Evolutionary conservation across 2,113 vertebrate genomes (phyloP), one percentile per base, ranked within the genome.

Genomic region (Prionailurus viverrinus): DNA sequence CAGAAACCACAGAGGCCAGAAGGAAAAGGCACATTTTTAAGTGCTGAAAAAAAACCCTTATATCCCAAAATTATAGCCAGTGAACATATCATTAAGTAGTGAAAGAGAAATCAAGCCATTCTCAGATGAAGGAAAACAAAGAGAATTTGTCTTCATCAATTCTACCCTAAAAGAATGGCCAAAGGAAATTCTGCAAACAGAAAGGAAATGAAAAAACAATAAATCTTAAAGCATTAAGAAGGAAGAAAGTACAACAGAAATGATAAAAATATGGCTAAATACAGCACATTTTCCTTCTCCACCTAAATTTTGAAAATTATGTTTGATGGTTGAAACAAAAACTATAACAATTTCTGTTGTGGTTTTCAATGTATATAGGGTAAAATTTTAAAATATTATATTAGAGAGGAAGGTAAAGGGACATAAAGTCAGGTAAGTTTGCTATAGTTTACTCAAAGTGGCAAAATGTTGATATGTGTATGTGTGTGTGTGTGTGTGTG

Each of bases 161-260:
- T 23, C 23, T 76, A 45, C 33, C 31, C 41, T 61, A 68, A 94
- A 88, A 82, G 45, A 95, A 94, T 61, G 18, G 45, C 25, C 48
- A 88, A 82, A 91, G 19, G 4, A 95, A 97, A 94, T 90, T 61
- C 58, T 61, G 19, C 58, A 61, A 61, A 61, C 58, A 86, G 45
- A 88, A 87, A 88, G 14, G 3, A 93, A 97, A 94, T 90, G 61
- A 93, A 91, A 86, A 89, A 88, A 94, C 33, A 93, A 96, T 41
- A 92, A 74, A 95, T 85, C 39, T 55, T 89, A 86, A 73, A 76
- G 45, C 55, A 94, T 21, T 12, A 65, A 74, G 63, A 97, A 87
- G 39, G 39, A 92, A 85, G 33, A 73, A 51, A 73, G 45, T 15
- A 95, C 23, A 90, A 96, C n/a, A 83, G 15, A 93, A 96, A 84